These are phyloP conservation scores for Siphamia tubifer DNA, from an alignment of 2,113 vertebrate genomes.

Conservation along the genomic window DNA sequence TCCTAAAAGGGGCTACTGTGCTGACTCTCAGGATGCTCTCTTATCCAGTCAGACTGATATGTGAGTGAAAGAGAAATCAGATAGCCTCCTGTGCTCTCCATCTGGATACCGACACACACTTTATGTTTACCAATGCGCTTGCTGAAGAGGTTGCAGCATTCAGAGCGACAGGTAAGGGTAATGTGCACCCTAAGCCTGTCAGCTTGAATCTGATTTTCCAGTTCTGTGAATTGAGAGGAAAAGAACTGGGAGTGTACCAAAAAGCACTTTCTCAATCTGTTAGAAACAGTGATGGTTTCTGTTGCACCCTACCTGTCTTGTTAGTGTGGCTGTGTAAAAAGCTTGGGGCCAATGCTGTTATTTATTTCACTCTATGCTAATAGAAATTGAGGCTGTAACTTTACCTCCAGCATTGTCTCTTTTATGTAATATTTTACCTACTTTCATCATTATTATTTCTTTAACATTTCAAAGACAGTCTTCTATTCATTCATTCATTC, in stretches of 20 bases:
- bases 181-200: slow-evolving; percentile 1
- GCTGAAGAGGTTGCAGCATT: slow-evolving; percentile 15
- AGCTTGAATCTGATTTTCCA: background rate
- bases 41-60: slow-evolving; percentile 15
- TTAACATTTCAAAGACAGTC: too few species aligned
- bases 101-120: slow-evolving; percentile 32
- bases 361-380: too few species aligned
- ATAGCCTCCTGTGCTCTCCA: slow-evolving; percentile 41
- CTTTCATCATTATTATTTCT: too few species aligned
- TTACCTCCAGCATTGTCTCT: too few species aligned
- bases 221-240: background rate
- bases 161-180: slow-evolving; percentile 17
- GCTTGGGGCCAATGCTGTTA: background rate
- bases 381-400: too few species aligned
- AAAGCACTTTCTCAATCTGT: background rate
- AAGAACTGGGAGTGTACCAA: background rate
- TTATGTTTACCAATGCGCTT: slow-evolving; percentile 58
- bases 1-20: slow-evolving; percentile 22
- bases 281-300: background rate
- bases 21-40: slow-evolving; percentile 8
- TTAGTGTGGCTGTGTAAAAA: background rate
- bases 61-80: slow-evolving; percentile 27
- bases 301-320: background rate
- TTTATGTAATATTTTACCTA: too few species aligned
- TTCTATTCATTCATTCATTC: too few species aligned